Base-by-base conservation (phyloP, 2,113 vertebrate species). In the Eulacestoma nigropectus region DNA sequence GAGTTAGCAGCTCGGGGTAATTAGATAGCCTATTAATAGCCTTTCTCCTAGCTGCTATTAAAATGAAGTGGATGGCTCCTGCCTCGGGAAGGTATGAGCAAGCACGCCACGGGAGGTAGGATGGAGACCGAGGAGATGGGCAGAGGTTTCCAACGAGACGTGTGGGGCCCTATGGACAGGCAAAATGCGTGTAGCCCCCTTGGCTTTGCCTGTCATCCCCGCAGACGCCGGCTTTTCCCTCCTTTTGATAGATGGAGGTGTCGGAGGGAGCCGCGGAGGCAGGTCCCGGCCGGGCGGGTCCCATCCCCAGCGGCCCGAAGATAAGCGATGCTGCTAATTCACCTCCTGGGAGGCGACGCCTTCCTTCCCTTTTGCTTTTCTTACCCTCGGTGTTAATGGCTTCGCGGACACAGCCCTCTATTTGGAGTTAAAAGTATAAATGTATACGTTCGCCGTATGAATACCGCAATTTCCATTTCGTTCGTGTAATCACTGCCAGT, bases 211-310 rank as follows among this genome's bases (percentile, higher is more conserved):
- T 73, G 55, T 42, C 52, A 33, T 16, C 47, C 62, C 62, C 64
- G 68, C 75, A 95, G 92, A 88, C 69, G 20, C 44, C 62, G 76
- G 93, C 50, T 97, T 95, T 94, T 77, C 97, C 86, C 88, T 86
- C 29, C 16, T 1, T 91, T 91, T 97, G 96, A 91, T 96, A 88
- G 91, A 95, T 74, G 64, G 78, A 80, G 33, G 86, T 44, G 59
- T 59, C 35, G 69, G 55, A n/a, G 47, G 14, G 10, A 79, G 80
- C 82, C 17, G 64, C 20, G 41, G 85, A 47, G 83, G 63, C 35
- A 35, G 49, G n/a, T 73, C 84, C 53, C 46, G 46, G 22, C 68
- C 53, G 25, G 75, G 81, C 25, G 3, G 37, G 44, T 73, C 87
- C 53, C 65, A 18, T 44, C 62, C 33, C 78, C 75, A 44, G 9